Evolutionary conservation across 2,113 vertebrate species (phyloP), one percentile per base, ranked within the genome.

Genomic region (Petrocephalus microphthalmus): DNA sequence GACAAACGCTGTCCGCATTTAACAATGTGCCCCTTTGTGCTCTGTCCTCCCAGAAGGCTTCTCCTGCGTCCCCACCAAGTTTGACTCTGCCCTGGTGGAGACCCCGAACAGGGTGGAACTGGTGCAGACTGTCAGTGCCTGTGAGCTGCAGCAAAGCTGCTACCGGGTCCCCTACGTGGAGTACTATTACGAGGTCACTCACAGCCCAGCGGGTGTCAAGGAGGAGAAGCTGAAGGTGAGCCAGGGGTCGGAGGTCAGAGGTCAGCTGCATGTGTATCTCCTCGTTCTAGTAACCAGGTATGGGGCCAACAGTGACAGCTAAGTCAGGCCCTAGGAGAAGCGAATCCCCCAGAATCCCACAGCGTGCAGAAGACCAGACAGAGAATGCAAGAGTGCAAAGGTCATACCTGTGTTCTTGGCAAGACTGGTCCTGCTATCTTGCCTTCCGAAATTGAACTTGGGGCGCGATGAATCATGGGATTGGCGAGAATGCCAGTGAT

Each of bases 1-100:
- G 25, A n/a, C 11, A 67, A 67, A 7, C 47, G 5, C 60, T 13
- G 10, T 67, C n/a, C 60, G 37, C 37, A 78, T 78, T 42, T 42
- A 78, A 19, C n/a, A 2, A 29, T 67, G 10, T 47, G 2, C 42
- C 33, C 57, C 25, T 54, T 87, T 81, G 11, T 87, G 47, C 52
- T 25, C n/a, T 88, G 1, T 86, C 15, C 22, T 52, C 15, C 74
- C 93, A 95, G 94, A 94, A 88, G 95, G 95, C 78, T 93, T 97
- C 89, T 94, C 91, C 85, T 96, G 95, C 0, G 11, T 94, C 11
- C 95, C 96, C 86, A 96, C 91, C 3, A 94, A 93, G 90, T 96
- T 97, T 85, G 94, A 91, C 88, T 91, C 94, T 0, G 93, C 92
- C 7, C 88, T 95, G 52, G 89, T 97, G 89, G 94, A 95, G 90